These are phyloP conservation scores for Umimayanthus chanpuru DNA, from an alignment of 92 coral and sea anemone species.

Conservation along the genomic window DNA sequence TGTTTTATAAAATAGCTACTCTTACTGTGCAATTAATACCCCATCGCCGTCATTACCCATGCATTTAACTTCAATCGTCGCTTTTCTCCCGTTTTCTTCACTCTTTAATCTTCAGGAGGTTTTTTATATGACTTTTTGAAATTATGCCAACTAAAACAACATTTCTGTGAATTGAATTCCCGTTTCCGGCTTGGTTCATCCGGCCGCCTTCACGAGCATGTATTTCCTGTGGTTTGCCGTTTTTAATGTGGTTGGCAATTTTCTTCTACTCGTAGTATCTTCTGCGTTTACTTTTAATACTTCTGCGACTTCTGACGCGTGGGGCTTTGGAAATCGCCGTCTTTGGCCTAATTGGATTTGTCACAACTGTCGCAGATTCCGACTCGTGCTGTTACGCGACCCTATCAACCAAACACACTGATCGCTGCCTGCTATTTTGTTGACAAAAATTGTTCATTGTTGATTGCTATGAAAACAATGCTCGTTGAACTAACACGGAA, in stretches of 20 bases:
- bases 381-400: neutral
- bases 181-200: slow-evolving; percentile 21
- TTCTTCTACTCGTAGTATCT: neutral
- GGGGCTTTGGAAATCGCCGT: too few relatives aligned
- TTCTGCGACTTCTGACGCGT: neutral
- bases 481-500: neutral
- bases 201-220: neutral
- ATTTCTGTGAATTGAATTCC: neutral
- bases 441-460: neutral
- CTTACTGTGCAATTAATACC: neutral
- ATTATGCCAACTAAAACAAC: neutral
- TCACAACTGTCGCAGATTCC: neutral
- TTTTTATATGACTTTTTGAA: neutral
- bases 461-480: neutral
- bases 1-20: neutral
- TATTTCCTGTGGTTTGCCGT: slow-evolving; percentile 1
- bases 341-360: neutral
- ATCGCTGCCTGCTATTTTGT: neutral
- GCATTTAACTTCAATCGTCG: slow-evolving; percentile 17
- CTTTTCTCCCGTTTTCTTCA: slow-evolving; percentile 22
- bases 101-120: neutral
- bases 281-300: neutral
- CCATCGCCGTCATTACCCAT: neutral
- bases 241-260: too few relatives aligned
- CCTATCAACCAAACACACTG: neutral